Evolutionary conservation across 2,888 invertebrate species (phyloP).

Genomic region (Perizoma affinitatum): DNA sequence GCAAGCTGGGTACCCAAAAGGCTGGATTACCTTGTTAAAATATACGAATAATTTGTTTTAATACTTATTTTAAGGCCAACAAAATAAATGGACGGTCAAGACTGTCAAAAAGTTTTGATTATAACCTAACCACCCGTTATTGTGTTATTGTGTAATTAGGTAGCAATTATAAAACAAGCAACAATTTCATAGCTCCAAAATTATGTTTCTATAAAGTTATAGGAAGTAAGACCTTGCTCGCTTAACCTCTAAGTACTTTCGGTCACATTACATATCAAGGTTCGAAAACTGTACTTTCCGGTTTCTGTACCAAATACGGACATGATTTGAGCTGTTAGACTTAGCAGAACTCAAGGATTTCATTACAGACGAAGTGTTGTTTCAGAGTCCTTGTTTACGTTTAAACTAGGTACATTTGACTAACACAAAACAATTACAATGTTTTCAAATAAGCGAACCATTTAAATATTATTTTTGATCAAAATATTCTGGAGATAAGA

Average conservation of each 20-base stretch:
- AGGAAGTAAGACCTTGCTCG: constrained; percentile 51
- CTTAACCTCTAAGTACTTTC: constrained; percentile 48
- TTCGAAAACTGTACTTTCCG: constrained; percentile 23
- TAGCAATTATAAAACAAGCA: constrained; percentile 36
- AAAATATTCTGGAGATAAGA: no score
- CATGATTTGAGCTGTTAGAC: constrained; percentile 17
- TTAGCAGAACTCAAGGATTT: constrained; percentile 19
- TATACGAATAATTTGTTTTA: no score
- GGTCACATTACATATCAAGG: constrained; percentile 29
- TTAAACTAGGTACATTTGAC: no score
- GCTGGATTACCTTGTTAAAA: no score
- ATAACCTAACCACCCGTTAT: no score
- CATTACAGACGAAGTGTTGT: not conserved
- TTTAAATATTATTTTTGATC: no score
- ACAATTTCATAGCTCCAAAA: constrained; percentile 38
- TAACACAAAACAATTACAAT: not conserved
- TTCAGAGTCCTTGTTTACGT: not conserved
- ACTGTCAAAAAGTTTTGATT: no score
- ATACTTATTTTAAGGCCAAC: no score
- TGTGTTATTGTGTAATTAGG: no score
- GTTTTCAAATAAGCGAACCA: no score
- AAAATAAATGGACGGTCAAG: no score
- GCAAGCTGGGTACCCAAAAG: no score
- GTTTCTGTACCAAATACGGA: constrained; percentile 5
- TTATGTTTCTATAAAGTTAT: constrained; percentile 24